phyloP scores from a whole-genome alignment of 2,888 invertebrate species.

The Macrophya annulata region DNA sequence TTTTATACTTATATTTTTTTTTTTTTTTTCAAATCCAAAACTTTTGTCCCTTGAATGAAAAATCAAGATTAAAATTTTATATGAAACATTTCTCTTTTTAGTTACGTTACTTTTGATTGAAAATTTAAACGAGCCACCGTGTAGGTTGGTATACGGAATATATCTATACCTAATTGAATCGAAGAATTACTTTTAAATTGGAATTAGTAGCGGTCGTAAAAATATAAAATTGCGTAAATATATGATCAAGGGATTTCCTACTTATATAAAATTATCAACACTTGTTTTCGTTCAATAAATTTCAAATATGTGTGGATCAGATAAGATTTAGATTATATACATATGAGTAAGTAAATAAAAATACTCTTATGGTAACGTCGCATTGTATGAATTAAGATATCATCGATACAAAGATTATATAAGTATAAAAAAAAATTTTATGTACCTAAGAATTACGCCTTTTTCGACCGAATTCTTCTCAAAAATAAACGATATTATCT shows the following conservation, averaged over 20 bases:
- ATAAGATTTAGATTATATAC: neutral
- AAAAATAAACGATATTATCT: neutral
- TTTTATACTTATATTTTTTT: too few relatives aligned
- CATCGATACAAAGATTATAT: neutral
- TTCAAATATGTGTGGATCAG: neutral
- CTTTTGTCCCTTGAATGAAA: neutral
- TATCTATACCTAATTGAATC: neutral
- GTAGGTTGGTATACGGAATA: neutral
- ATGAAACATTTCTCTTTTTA: neutral
- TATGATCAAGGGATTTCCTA: neutral
- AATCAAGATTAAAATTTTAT: neutral
- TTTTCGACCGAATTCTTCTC: neutral
- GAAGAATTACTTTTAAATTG: neutral
- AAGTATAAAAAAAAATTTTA: neutral
- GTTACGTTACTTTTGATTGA: neutral
- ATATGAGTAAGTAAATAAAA: neutral
- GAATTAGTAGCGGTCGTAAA: neutral
- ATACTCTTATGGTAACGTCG: neutral
- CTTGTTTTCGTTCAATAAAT: neutral
- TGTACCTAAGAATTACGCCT: neutral
- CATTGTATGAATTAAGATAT: neutral
- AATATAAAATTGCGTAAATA: neutral
- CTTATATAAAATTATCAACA: neutral
- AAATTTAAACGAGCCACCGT: neutral
- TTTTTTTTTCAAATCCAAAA: neutral